A percentile compares a stretch with the other conserved stretches of the same genome.
Evolutionary conservation across 2,113 vertebrate genomes (phyloP).

Genomic region (Sclerurus mexicanus): DNA sequence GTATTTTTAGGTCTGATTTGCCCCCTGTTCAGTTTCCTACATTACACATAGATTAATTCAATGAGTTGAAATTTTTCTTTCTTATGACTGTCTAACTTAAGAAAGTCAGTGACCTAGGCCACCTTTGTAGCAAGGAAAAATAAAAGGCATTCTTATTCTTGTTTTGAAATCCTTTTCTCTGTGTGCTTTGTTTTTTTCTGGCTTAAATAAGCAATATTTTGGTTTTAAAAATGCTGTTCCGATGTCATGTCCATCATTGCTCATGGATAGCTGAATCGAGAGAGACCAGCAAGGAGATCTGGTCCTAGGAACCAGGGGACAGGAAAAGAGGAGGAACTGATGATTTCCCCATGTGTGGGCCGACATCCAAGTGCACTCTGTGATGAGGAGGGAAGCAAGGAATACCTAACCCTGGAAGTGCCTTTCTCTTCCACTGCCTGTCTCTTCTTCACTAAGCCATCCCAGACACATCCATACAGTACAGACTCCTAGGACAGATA

Average conservation of each 20-base stretch:
- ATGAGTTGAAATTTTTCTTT: neutral
- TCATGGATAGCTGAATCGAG: neutral
- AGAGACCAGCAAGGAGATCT: neutral
- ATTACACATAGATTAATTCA: neutral
- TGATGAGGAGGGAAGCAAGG: neutral
- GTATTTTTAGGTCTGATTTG: neutral
- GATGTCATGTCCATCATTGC: neutral
- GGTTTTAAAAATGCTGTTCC: neutral
- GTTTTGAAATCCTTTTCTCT: neutral
- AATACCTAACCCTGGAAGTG: neutral
- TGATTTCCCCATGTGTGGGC: accelerated
- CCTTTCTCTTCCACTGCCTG: neutral
- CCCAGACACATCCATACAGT: neutral
- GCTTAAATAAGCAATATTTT: neutral
- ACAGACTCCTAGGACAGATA: neutral
- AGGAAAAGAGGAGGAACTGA: neutral
- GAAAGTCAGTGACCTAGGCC: neutral
- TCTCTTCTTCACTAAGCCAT: neutral
- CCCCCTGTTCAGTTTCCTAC: neutral
- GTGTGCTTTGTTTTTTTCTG: neutral
- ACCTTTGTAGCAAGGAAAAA: neutral
- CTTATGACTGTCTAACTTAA: neutral
- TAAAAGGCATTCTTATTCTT: neutral
- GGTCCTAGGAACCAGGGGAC: neutral
- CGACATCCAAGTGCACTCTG: neutral